Conservation (phyloP, 2,113 vertebrate genomes). For the Trachemys scripta region DNA sequence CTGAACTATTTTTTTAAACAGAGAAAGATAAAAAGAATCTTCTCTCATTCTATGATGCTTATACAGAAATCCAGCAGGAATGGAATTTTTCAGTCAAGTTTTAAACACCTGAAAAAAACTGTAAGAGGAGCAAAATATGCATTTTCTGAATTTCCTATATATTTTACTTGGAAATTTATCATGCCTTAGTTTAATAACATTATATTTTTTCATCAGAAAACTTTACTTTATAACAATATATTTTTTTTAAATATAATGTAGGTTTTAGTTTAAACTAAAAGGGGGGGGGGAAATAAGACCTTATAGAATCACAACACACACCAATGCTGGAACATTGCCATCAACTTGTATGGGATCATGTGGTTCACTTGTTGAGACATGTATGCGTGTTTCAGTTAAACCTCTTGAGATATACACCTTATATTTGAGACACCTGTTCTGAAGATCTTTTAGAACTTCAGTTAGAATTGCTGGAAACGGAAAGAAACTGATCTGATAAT, state of each 20-base stretch:
- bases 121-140: neutral
- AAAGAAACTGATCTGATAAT: conserved; percentile 66
- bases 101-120: neutral
- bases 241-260: neutral
- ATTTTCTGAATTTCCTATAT: neutral
- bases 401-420: conserved; percentile 63
- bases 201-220: neutral
- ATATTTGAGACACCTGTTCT: conserved; percentile 64
- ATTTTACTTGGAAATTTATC: neutral
- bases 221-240: neutral
- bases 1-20: neutral
- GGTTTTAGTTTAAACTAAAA: neutral
- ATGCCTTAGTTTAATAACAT: neutral
- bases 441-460: conserved; percentile 53
- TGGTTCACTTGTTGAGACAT: conserved; percentile 35
- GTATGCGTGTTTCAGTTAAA: conserved; percentile 45
- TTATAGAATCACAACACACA: neutral
- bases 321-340: conserved; percentile 33
- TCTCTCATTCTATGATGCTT: neutral
- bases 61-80: neutral
- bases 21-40: neutral
- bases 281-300: neutral
- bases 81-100: neutral
- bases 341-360: conserved; percentile 20
- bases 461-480: conserved; percentile 69